Evolutionary conservation across 2,888 invertebrate genomes (phyloP).

Genomic region (Pedicia rivosa): DNA sequence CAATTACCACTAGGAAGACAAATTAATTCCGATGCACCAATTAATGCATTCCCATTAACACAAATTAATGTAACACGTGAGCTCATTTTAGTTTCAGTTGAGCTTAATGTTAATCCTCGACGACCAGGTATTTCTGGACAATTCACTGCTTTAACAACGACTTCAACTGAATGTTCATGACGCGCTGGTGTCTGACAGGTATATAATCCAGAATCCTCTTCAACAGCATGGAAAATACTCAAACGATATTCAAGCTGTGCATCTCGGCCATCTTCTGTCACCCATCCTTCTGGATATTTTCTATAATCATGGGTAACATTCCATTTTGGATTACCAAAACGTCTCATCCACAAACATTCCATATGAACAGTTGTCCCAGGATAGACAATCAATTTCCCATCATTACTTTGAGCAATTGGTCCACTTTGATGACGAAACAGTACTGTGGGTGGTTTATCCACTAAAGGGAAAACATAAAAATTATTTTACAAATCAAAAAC

Average conservation of each 20-base stretch:
- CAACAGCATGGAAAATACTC: conserved; percentile 63
- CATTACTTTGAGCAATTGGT: conserved; percentile 74
- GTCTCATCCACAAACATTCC: conserved; percentile 77
- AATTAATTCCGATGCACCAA: conserved; percentile 53
- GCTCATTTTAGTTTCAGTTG: conserved; percentile 55
- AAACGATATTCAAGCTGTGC: conserved; percentile 63
- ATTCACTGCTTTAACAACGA: conserved; percentile 65
- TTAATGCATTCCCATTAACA: conserved; percentile 62
- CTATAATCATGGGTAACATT: conserved; percentile 52
- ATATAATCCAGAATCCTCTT: conserved; percentile 70
- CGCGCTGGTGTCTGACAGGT: conserved; percentile 75
- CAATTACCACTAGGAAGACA: conserved; percentile 78
- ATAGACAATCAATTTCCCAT: conserved; percentile 70
- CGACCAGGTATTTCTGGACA: conserved; percentile 59
- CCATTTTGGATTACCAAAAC: conserved; percentile 78
- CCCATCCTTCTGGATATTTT: conserved; percentile 67
- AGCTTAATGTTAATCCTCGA: conserved; percentile 55
- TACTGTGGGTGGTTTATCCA: conserved; percentile 76
- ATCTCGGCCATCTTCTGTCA: conserved; percentile 62
- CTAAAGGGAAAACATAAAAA: conserved; percentile 26
- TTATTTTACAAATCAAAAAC: neutral
- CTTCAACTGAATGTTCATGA: conserved; percentile 63
- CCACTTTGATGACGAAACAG: conserved; percentile 66
- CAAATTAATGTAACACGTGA: conserved; percentile 59
- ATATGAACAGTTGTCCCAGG: conserved; percentile 74